phyloP scores from a whole-genome alignment of 2,797 vertebrate species.

The Leuciscus waleckii region DNA sequence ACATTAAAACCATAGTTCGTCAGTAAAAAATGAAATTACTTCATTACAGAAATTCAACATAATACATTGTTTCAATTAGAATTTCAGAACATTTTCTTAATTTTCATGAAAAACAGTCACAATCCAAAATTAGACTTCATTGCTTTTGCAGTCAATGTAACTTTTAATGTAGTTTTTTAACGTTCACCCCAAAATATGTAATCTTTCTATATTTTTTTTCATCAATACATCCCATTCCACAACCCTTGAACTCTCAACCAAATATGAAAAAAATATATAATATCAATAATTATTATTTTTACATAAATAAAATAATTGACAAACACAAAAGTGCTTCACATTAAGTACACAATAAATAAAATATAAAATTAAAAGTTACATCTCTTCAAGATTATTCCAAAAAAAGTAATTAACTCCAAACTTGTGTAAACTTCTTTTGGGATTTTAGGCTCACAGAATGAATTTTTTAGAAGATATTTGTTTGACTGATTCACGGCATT shows the following conservation, averaged over 20 bases:
- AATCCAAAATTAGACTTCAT: neutral
- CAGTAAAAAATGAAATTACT: neutral
- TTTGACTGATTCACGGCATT: neutral
- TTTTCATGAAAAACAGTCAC: neutral
- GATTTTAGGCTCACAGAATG: neutral
- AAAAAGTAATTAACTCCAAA: neutral
- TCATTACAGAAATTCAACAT: neutral
- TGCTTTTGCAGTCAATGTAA: neutral
- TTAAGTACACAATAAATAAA: conserved; percentile 30
- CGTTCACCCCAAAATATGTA: neutral
- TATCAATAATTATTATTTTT: neutral
- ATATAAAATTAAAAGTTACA: conserved; percentile 4
- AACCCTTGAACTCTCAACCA: neutral
- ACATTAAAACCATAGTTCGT: neutral
- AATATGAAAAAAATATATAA: conserved; percentile 20
- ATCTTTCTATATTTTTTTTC: conserved; percentile 51
- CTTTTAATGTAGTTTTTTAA: neutral
- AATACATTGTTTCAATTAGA: neutral
- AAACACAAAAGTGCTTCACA: conserved; percentile 20
- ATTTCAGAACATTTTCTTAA: conserved; percentile 1
- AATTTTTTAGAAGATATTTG: neutral
- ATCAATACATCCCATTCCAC: conserved; percentile 30
- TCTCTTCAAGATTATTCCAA: neutral
- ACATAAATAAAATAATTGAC: conserved; percentile 27
- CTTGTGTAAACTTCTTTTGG: neutral